Evolutionary conservation across 2,113 vertebrate genomes (phyloP), one percentile per base, ranked within the genome.

Genomic region (Garra rufa): DNA sequence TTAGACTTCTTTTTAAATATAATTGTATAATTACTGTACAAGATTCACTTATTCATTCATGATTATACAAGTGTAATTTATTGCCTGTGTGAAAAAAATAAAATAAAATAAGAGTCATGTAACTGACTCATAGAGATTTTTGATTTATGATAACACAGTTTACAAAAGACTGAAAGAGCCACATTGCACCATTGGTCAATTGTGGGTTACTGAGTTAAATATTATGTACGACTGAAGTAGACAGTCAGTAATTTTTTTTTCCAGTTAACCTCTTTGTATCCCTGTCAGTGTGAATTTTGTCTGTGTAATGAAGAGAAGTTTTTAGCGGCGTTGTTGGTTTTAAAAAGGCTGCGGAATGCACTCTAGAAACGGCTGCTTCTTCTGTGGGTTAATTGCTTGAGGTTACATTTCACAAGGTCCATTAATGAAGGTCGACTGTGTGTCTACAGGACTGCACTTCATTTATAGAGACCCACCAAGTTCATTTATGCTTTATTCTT

Each of bases 321-420:
- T 48, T 30, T 3, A 75, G 41, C 41, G 0, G 21, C 61, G 41
- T 30, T 30, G 78, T 44, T 67, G 38, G 8, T 80, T 77, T 41
- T n/a, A 38, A 59, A 55, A 52, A 50, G 9, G 43, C 11, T 48
- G 38, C 7, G 1, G 6, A 50, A 46, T 69, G 63, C 63, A 34
- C 63, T 52, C n/a, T n/a, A 63, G 15, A 46, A 46, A 13, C 13
- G 10, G 6, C 24, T 28, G 61, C 10, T 34, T 83, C 26, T 14
- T 77, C 43, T 78, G 6, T 65, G 14, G 76, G 52, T 83, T 80
- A 86, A 86, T 83, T 83, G 43, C 81, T 43, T 52, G 14, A 30
- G 41, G 70, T 73, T 63, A 48, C 55, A 43, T 52, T 73, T 73
- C 67, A 67, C 30, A 52, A 34, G 30, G 46, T 4, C 80, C 21